Percentiles rank a stretch among this genome's conserved stretches.
phyloP scores from a whole-genome alignment of 2,113 vertebrate genomes.

The Hepsetus odoe region DNA sequence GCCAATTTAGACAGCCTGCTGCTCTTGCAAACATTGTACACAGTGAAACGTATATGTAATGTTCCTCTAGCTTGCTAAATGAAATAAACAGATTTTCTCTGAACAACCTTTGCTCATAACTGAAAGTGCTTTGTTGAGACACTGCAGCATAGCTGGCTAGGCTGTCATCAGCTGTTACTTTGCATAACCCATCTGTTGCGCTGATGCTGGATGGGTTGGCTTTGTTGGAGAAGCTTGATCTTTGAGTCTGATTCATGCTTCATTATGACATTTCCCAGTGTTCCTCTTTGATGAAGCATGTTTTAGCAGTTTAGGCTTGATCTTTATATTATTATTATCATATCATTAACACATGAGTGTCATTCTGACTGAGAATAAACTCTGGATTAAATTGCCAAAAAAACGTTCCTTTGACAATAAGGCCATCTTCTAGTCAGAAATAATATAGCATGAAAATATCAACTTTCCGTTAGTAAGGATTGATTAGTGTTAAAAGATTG shows the following conservation, averaged over 20 bases:
- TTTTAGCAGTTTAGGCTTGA: not conserved
- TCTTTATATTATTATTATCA: not conserved
- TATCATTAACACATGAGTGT: not conserved
- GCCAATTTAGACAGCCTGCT: constrained; percentile 75
- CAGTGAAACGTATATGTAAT: not conserved
- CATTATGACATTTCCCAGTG: not conserved
- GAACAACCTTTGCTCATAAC: not conserved
- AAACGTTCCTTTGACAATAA: constrained; percentile 22
- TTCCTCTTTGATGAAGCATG: not conserved
- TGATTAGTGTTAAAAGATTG: not conserved
- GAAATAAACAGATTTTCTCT: not conserved
- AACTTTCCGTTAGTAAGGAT: not conserved
- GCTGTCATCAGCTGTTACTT: not conserved
- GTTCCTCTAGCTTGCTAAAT: not conserved
- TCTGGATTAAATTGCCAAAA: too few relatives aligned
- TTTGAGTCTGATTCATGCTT: not conserved
- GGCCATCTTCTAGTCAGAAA: constrained; percentile 32
- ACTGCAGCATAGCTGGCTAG: not conserved
- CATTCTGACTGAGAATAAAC: not conserved
- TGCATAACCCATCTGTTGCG: not conserved
- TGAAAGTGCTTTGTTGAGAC: not conserved
- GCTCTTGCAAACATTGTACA: not conserved
- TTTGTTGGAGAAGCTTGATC: not conserved
- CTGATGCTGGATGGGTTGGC: not conserved
- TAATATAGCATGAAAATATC: not conserved